Evolutionary conservation across 2,113 vertebrate species (phyloP), one percentile per base, ranked within the genome.

Genomic region (Pipa parva): DNA sequence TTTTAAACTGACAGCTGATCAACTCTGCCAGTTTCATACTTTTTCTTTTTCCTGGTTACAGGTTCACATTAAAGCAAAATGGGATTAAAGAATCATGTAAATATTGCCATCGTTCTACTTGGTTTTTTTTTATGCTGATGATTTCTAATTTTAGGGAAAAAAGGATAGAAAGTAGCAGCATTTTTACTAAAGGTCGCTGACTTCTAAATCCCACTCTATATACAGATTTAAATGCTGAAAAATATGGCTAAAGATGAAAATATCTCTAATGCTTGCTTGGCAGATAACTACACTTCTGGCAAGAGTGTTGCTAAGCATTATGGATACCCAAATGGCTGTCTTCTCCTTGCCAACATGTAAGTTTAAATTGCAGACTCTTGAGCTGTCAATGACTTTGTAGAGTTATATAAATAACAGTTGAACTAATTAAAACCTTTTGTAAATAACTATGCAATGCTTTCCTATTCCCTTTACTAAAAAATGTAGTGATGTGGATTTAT

Each of bases 371-470:
- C 25, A 50, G 21, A 24, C 54, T 54, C 33, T 60, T 20, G 45
- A 58, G 49, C 48, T 61, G 63, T 25, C 49, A 65, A 6, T 42
- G 46, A 33, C 7, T 46, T 55, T 50, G 56, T 37, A 27, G 46
- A 57, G n/a, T 11, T 18, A 20, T 27, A 51, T 45, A 70, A 60
- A 54, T 60, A 61, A 70, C 54, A 31, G 18, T 26, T 8, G 42
- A 7, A 33, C 36, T 70, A 45, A 70, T 70, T 29, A 46, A 54
- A 52, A 29, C 18, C 37, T 54, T 28, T 61, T 54, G 57, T 61
- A 70, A 61, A 61, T 70, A 54, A 21, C 49, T 29, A 39, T 69
- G 33, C 48, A 60, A 52, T 61, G 48, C 28, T 36, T 52, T 27
- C 49, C 17, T 50, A 70, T 70, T 61, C 52, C 54, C 33, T 51